Base-by-base conservation (phyloP, 30 jellyfish, hydroid and myxozoan species). In the Turritopsis rubra region DNA sequence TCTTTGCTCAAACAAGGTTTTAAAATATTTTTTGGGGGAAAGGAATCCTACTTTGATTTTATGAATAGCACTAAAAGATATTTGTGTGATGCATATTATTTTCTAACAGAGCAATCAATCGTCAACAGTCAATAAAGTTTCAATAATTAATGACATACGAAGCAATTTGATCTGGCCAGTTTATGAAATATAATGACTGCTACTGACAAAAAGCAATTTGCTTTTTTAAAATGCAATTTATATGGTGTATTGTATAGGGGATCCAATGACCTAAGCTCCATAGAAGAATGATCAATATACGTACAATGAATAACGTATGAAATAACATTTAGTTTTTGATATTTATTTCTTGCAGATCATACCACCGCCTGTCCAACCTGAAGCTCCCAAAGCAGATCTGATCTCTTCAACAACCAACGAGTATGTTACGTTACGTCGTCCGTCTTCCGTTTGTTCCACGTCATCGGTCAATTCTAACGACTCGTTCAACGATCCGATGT, bases 351-450 rank as follows among this genome's bases (percentile, higher is more conserved):
- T 68, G 77, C 77, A 68, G 77, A 68, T 27, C 30, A n/a, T 68
- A 68, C 77, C 77, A 23, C 30, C 77, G 8, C 77, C 77, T n/a
- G 77, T 68, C 30, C 77, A 68, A 68, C 77, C 28, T n/a, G 77
- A 68, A 68, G 30, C 30, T 27, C 28, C 77, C 16, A 68, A 68
- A 27, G 77, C 9, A 1, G 77, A 68, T 23, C 77, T 27, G 16
- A 27, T 68, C 4, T 68, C 77, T 8, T 68, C 77, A 17, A 19
- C 77, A 23, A 68, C 77, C 28, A 41, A 41, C 60, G 77, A 68
- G 16, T 68, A 68, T 68, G 77, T 68, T 17, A 7, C 30, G 16
- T n/a, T n/a, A 27, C 77, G 77, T 22, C 28, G 77, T 1, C 0
- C 77, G 28, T 68, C 77, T 0, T 27, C 77, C 28, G 28, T 68